Percentiles rank a stretch among this genome's conserved stretches.
phyloP scores from a whole-genome alignment of 2,888 invertebrate species.

The Lordiphosa fenestrarum region DNA sequence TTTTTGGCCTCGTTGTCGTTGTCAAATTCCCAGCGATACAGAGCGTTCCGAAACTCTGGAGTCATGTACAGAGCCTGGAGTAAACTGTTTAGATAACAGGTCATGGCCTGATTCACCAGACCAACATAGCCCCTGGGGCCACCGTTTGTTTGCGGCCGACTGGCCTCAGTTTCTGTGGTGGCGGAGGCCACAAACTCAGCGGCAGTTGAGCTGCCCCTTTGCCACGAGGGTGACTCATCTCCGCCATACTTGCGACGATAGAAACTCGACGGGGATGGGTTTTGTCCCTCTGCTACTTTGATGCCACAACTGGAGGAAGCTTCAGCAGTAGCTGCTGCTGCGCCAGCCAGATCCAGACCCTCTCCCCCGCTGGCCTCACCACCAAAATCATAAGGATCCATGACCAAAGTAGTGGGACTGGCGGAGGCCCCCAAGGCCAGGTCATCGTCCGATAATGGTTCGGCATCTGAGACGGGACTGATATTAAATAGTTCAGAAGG shows the following conservation, averaged over 20 bases:
- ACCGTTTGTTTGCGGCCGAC: constrained; percentile 11
- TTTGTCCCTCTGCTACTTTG: constrained; percentile 19
- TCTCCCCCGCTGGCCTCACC: constrained; percentile 6
- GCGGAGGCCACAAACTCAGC: constrained; percentile 41
- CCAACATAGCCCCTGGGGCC: constrained; percentile 84
- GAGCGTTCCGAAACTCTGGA: constrained; percentile 93
- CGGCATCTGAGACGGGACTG: constrained; percentile 76
- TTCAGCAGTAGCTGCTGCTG: constrained; percentile 1
- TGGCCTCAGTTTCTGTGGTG: constrained; percentile 40
- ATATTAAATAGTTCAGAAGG: constrained; percentile 69
- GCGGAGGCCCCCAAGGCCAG: constrained; percentile 80
- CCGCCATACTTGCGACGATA: constrained; percentile 54
- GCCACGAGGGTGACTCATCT: constrained; percentile 46
- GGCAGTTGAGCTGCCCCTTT: constrained; percentile 16
- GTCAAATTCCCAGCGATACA: constrained; percentile 91
- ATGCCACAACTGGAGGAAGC: neutral
- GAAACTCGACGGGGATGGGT: constrained; percentile 33
- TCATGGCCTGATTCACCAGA: constrained; percentile 94
- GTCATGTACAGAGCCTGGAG: constrained; percentile 95
- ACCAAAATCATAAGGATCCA: constrained; percentile 34
- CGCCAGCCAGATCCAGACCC: constrained; percentile 20
- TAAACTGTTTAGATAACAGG: constrained; percentile 93
- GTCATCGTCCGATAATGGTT: constrained; percentile 78
- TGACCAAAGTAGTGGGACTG: constrained; percentile 73
- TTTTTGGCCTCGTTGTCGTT: constrained; percentile 86